Percentiles rank a stretch among this genome's conserved stretches.
Conservation (phyloP, 2,113 vertebrate species). For the Lamprotornis superbus region DNA sequence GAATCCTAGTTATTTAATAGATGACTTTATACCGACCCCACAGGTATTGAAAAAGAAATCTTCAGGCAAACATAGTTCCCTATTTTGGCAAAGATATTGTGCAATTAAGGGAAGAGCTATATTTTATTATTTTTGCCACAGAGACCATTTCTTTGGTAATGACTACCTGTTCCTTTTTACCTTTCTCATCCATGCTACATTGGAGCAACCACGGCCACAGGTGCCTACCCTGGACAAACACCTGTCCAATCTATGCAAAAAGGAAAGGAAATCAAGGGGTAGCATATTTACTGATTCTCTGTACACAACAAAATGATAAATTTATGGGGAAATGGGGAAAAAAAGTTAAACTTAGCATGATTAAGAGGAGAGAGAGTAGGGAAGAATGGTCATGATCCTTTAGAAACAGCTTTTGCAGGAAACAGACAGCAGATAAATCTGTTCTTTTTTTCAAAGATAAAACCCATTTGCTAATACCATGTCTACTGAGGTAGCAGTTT, state of each 20-base stretch:
- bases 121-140: slow-evolving; percentile 23
- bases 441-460: background rate
- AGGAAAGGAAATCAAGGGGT: background rate
- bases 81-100: background rate
- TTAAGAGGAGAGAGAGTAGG: background rate
- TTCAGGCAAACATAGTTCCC: background rate
- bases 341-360: background rate
- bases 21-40: background rate
- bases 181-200: background rate
- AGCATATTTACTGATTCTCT: background rate
- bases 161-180: background rate
- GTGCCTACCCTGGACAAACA: background rate
- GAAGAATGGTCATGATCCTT: background rate
- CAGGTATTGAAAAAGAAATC: background rate
- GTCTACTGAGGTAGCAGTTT: background rate
- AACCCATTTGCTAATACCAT: fast-evolving
- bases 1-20: background rate
- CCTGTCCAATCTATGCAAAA: background rate
- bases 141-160: background rate
- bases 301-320: background rate
- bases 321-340: background rate
- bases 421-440: background rate
- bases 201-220: background rate
- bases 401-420: background rate
- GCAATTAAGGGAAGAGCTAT: background rate